phyloP scores from a whole-genome alignment of 2,888 invertebrate species.

The Gymnosoma rotundatum region DNA sequence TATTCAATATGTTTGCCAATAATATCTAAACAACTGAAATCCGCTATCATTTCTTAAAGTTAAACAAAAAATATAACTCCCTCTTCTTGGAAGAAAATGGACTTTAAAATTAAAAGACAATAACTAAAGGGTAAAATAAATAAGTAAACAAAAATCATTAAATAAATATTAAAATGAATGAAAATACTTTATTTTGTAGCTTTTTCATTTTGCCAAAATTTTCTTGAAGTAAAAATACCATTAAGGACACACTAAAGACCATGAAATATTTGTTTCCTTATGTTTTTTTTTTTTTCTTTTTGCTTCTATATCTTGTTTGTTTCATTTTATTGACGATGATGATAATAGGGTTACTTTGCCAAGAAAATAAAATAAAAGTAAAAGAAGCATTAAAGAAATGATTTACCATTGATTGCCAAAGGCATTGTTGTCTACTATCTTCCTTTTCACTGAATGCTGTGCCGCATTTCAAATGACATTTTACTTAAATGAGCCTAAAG shows the following conservation, averaged over 20 bases:
- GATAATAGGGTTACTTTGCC: slow-evolving; percentile 65
- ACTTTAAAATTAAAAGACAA: slow-evolving; percentile 74
- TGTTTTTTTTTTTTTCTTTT: not conserved
- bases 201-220: slow-evolving; percentile 44
- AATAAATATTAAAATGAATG: slow-evolving; percentile 73
- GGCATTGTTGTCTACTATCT: slow-evolving; percentile 47
- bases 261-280: slow-evolving; percentile 28
- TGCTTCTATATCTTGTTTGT: not conserved
- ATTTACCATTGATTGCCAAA: slow-evolving; percentile 67
- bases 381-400: slow-evolving; percentile 22
- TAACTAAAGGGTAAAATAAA: slow-evolving; percentile 74
- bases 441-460: slow-evolving; percentile 1
- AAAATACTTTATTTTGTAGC: slow-evolving; percentile 43
- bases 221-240: slow-evolving; percentile 41
- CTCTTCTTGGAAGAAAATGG: slow-evolving; percentile 52
- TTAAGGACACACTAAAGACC: slow-evolving; percentile 35
- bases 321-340: slow-evolving; percentile 10
- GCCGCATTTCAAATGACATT: slow-evolving; percentile 53
- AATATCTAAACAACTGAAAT: not conserved
- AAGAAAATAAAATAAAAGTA: slow-evolving; percentile 27
- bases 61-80: slow-evolving; percentile 8
- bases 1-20: not conserved
- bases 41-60: not conserved
- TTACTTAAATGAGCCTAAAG: slow-evolving; percentile 50
- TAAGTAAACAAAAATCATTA: slow-evolving; percentile 72